Evolutionary conservation across 2,888 invertebrate genomes (phyloP).

Genomic region (Bibio marci): DNA sequence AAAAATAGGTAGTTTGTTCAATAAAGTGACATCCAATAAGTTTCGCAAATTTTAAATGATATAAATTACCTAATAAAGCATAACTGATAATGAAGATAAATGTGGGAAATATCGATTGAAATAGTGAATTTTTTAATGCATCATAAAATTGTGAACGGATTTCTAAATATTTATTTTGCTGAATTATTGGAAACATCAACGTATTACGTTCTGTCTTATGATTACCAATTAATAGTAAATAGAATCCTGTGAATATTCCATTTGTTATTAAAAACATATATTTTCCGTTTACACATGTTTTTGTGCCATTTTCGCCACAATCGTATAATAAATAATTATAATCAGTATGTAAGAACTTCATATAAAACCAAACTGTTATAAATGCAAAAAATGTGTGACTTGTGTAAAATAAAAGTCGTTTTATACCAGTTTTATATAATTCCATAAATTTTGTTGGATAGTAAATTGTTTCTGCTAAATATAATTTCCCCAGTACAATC

Average conservation of each 20-base stretch:
- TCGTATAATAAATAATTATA: conserved; percentile 35
- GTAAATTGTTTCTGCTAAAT: conserved; percentile 41
- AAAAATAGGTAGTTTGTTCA: conserved; percentile 1
- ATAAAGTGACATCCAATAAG: background rate
- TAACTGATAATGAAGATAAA: conserved; percentile 28
- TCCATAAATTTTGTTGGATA: conserved; percentile 48
- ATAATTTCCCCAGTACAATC: conserved; percentile 51
- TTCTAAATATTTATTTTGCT: conserved; percentile 49
- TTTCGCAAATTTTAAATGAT: background rate
- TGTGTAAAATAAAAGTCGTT: conserved; percentile 32
- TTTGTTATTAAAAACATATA: conserved; percentile 47
- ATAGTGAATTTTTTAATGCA: conserved; percentile 39
- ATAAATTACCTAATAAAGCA: background rate
- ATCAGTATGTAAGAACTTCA: conserved; percentile 42
- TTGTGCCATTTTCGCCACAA: conserved; percentile 27
- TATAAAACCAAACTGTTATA: conserved; percentile 49
- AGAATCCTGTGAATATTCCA: conserved; percentile 49
- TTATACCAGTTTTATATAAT: conserved; percentile 41
- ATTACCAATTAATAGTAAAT: conserved; percentile 18
- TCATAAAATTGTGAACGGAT: conserved; percentile 40
- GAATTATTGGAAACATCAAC: conserved; percentile 45
- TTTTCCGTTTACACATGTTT: conserved; percentile 42
- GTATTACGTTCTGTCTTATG: conserved; percentile 23
- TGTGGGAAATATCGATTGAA: conserved; percentile 42
- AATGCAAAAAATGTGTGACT: conserved; percentile 47